These are phyloP conservation scores for Ornithoptera alexandrae DNA, from an alignment of 2,888 invertebrate species.

Conservation along the genomic window DNA sequence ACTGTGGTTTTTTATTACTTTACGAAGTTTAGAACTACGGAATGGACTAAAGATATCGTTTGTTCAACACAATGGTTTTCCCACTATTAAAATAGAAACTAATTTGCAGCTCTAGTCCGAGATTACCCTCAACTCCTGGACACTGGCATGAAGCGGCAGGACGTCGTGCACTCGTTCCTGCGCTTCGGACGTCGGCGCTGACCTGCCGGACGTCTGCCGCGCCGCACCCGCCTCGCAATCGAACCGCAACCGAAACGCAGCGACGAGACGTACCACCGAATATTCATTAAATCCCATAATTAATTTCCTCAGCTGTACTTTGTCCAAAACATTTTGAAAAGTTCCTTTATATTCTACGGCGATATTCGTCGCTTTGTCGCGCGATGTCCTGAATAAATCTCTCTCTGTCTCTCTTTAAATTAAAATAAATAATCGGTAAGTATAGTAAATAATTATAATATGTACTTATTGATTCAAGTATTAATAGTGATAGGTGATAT, in stretches of 20 bases:
- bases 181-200: constrained; percentile 92
- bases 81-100: not conserved
- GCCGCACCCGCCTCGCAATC: constrained; percentile 31
- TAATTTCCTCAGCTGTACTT: constrained; percentile 36
- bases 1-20: no score
- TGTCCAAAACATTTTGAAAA: constrained; percentile 65
- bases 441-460: constrained; percentile 41
- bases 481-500: constrained; percentile 61
- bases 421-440: constrained; percentile 40
- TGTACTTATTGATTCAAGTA: constrained; percentile 68
- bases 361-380: constrained; percentile 31
- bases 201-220: constrained; percentile 41
- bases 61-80: no score
- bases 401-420: constrained; percentile 54
- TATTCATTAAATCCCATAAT: constrained; percentile 19
- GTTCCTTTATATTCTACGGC: constrained; percentile 44
- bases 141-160: constrained; percentile 89
- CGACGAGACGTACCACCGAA: constrained; percentile 34
- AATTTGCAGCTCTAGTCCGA: constrained; percentile 62
- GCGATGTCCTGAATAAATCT: constrained; percentile 50
- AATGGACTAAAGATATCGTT: no score
- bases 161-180: constrained; percentile 94
- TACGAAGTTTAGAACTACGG: no score
- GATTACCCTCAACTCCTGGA: constrained; percentile 79
- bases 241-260: constrained; percentile 37